Base-by-base conservation (phyloP, 2,888 invertebrate species). In the Leucania comma region DNA sequence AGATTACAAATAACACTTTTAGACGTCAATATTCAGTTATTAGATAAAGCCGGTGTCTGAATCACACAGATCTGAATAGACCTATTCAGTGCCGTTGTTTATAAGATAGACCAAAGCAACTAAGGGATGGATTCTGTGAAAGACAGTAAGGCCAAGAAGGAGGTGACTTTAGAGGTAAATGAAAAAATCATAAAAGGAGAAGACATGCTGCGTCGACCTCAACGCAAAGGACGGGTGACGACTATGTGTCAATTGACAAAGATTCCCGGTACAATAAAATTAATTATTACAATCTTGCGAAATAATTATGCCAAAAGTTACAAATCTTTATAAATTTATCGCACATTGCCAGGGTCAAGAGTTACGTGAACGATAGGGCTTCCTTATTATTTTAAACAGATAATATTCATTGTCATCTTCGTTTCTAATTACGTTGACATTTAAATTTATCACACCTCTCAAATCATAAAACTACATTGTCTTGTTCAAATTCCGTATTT, bases 271-370 rank as follows among this genome's bases (percentile, higher is more conserved):
- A 24, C 6, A 48, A 50, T 3, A 9, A 42, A 58, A 48, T 20
- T n/a, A 58, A 57, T 53, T 46, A 22, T 2, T 35, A 56, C 14
- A 51, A 53, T n/a, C 14, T 67, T 57, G 53, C 35, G 50, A 65
- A 82, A 82, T 53, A 54, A 64, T 35, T 24, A 38, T 22, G 20
- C 32, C 0, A 58, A 67, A 42, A 64, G 38, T 69, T 73, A 42
- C 42, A 66, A 57, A 72, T 66, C 70, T 71, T 60, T 63, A 48
- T 38, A 58, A 72, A 64, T 8, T 81, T 68, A 66, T 77, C 64
- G 26, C 67, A n/a, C 42, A 22, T 57, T 29, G n/a, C 29, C 82
- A 84, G 58, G 72, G 81, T 72, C 75, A 70, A 66, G 5, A 26
- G 46, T 62, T 42, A 56, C 32, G 24, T 29, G 12, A 0, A 57